These are phyloP conservation scores for Agrilus mali DNA, from an alignment of 2,888 invertebrate species.

Conservation along the genomic window DNA sequence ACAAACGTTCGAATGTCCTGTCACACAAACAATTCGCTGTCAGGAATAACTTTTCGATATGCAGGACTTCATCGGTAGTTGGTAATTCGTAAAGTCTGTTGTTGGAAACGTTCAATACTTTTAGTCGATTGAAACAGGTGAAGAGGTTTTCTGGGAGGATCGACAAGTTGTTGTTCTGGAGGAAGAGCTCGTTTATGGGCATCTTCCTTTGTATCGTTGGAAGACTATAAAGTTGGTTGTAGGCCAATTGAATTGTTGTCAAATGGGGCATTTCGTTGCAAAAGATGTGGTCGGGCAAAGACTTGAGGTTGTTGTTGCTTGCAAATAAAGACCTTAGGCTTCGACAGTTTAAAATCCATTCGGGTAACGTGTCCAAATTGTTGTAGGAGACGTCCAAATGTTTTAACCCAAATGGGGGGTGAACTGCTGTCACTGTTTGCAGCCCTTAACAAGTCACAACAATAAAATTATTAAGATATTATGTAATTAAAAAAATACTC, in stretches of 20 bases:
- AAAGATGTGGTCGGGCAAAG: constrained; percentile 60
- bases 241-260: constrained; percentile 61
- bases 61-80: constrained; percentile 39
- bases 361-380: constrained; percentile 56
- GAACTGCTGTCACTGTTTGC: constrained; percentile 54
- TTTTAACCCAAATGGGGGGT: constrained; percentile 57
- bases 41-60: constrained; percentile 54
- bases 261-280: constrained; percentile 61
- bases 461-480: no score
- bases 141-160: constrained; percentile 67
- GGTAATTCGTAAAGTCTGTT: constrained; percentile 63
- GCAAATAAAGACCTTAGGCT: constrained; percentile 61
- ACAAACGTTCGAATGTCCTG: constrained; percentile 42
- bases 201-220: constrained; percentile 56
- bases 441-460: constrained; percentile 44
- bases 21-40: constrained; percentile 69
- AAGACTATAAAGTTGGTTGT: constrained; percentile 61
- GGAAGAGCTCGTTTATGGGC: constrained; percentile 55
- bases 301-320: constrained; percentile 57
- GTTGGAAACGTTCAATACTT: constrained; percentile 64
- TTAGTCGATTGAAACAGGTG: constrained; percentile 48
- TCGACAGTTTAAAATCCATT: constrained; percentile 64
- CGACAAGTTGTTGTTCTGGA: constrained; percentile 69
- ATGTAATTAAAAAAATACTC: constrained; percentile 25
- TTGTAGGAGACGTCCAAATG: constrained; percentile 73